Conservation (phyloP, 1,140 invertebrate genomes). For the Cardiocondyla obscurior region DNA sequence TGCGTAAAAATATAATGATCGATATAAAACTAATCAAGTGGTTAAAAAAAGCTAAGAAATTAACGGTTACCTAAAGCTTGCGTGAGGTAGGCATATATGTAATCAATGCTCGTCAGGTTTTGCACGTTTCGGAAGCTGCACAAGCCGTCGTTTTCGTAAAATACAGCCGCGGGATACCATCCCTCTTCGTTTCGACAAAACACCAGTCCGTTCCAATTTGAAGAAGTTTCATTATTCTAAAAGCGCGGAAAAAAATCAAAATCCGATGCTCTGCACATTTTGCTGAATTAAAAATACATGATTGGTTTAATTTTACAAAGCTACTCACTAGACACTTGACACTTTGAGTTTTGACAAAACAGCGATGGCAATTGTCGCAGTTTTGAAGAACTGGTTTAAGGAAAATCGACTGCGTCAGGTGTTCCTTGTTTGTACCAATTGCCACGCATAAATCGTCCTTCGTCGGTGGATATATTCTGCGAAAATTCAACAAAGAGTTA, state of each 20-base stretch:
- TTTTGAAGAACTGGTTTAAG: constrained; percentile 81
- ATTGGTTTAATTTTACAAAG: not conserved
- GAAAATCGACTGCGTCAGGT: constrained; percentile 79
- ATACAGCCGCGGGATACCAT: constrained; percentile 87
- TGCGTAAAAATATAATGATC: not conserved
- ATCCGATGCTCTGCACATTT: not conserved
- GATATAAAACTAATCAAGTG: not conserved
- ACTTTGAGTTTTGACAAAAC: constrained; percentile 80
- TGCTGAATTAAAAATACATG: not conserved
- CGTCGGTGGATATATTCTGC: constrained; percentile 76
- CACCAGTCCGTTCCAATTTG: constrained; percentile 85
- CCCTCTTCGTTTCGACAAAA: constrained; percentile 85
- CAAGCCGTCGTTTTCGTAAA: constrained; percentile 82
- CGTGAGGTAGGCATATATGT: constrained; percentile 82
- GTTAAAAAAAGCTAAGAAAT: too few relatives aligned
- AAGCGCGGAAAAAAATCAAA: not conserved
- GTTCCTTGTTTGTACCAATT: constrained; percentile 80
- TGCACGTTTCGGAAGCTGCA: constrained; percentile 83
- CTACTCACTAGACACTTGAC: constrained; percentile 80
- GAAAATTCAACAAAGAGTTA: not conserved
- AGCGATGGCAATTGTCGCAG: constrained; percentile 84
- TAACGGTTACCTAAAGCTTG: constrained; percentile 82
- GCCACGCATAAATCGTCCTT: constrained; percentile 84
- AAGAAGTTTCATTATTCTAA: constrained; percentile 53
- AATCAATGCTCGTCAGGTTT: constrained; percentile 83